Evolutionary conservation across 2,113 vertebrate genomes (phyloP).

Genomic region (Ploceus nigricollis): DNA sequence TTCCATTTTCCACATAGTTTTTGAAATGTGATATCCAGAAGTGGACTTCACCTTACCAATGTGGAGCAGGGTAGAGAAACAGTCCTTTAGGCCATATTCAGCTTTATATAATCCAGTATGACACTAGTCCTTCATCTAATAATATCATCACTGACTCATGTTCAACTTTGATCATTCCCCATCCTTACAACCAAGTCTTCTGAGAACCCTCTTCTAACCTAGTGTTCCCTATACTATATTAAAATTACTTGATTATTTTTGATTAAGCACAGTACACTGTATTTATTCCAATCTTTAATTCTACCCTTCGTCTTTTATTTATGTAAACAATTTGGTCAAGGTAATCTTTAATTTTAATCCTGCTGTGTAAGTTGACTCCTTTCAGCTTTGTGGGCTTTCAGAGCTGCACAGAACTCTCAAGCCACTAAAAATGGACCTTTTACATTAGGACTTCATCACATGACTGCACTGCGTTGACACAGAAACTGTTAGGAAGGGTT

Average conservation of each 20-base stretch:
- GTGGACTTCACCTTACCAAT: neutral
- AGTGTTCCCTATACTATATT: neutral
- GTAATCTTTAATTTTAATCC: neutral
- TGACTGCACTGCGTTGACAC: neutral
- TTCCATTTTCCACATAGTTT: neutral
- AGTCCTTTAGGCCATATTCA: neutral
- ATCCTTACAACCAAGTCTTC: neutral
- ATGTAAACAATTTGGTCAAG: neutral
- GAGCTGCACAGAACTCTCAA: neutral
- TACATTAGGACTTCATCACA: neutral
- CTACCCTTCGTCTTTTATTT: neutral
- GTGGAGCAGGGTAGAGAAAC: neutral
- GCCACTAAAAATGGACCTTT: neutral
- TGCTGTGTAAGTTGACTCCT: neutral
- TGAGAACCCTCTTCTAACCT: neutral
- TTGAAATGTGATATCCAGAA: neutral
- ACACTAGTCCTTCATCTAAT: neutral
- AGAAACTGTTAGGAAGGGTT: neutral
- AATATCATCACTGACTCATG: neutral
- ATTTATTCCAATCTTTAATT: neutral
- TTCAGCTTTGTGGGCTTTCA: neutral
- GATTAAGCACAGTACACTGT: neutral
- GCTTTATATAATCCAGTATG: neutral
- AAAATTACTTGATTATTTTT: neutral
- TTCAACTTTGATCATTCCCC: neutral